Conservation (phyloP, 2,113 vertebrate species). For the Lota lota region DNA sequence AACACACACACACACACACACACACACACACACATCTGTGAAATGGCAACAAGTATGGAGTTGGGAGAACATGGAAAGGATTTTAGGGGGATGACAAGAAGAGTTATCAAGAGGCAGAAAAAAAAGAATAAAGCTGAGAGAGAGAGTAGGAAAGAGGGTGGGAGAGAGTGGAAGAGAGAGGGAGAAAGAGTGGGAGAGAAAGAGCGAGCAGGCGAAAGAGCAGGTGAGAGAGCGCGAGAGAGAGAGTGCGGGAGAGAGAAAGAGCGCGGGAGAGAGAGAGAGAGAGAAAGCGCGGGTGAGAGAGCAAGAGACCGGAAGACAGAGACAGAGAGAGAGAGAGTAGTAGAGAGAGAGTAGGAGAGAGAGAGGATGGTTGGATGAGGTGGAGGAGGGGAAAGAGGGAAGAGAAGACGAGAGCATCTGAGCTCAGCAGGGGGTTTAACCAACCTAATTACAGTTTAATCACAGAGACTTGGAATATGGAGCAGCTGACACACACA, state of each 20-base stretch:
- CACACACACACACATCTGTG: too few relatives aligned
- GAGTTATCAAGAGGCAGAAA: not conserved
- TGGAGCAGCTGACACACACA: constrained; percentile 61
- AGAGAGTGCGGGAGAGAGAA: too few relatives aligned
- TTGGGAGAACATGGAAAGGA: not conserved
- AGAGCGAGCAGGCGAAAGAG: too few relatives aligned
- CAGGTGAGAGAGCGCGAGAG: too few relatives aligned
- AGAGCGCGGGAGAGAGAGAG: too few relatives aligned
- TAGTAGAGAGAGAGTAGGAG: constrained; percentile 31
- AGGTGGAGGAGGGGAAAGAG: constrained; percentile 21
- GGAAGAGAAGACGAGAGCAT: constrained; percentile 50
- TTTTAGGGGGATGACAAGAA: constrained; percentile 24
- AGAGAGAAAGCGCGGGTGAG: constrained; percentile 8
- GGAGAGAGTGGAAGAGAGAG: not conserved
- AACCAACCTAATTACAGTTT: constrained; percentile 77
- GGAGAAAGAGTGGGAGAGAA: too few relatives aligned
- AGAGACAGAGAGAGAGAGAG: constrained; percentile 11
- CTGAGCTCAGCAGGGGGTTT: constrained; percentile 68
- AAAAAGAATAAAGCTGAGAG: too few relatives aligned
- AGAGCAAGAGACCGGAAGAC: too few relatives aligned
- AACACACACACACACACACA: constrained; percentile 26
- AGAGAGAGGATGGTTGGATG: constrained; percentile 34
- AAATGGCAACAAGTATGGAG: constrained; percentile 13
- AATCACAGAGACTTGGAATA: constrained; percentile 70
- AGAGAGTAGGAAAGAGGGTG: not conserved